Evolutionary conservation across 2,888 invertebrate species (phyloP).

Genomic region (Cyclophora punctaria): DNA sequence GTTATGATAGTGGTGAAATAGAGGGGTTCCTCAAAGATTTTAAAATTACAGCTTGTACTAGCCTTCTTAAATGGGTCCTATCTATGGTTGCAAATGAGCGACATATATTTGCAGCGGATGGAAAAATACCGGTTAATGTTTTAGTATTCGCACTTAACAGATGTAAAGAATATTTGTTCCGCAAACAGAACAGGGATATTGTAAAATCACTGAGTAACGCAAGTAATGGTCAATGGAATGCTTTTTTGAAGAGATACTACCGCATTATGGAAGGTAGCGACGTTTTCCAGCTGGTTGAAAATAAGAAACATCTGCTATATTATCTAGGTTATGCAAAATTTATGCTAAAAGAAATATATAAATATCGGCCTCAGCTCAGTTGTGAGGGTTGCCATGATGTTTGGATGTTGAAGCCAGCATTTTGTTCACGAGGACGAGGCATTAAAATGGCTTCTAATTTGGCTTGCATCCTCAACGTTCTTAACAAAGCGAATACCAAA

Average conservation of each 20-base stretch:
- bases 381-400: slow-evolving; percentile 88
- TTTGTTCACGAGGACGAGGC: slow-evolving; percentile 87
- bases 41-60: slow-evolving; percentile 84
- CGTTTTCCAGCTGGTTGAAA: slow-evolving; percentile 56
- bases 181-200: slow-evolving; percentile 78
- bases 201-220: slow-evolving; percentile 57
- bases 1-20: slow-evolving; percentile 72
- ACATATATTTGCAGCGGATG: slow-evolving; percentile 64
- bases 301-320: slow-evolving; percentile 48
- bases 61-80: slow-evolving; percentile 78
- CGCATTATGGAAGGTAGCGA: slow-evolving; percentile 75
- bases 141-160: slow-evolving; percentile 82
- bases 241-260: slow-evolving; percentile 79
- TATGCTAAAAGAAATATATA: slow-evolving; percentile 75
- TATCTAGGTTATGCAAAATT: slow-evolving; percentile 66
- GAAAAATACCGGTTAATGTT: slow-evolving; percentile 71
- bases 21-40: slow-evolving; percentile 81
- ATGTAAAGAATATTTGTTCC: slow-evolving; percentile 78
- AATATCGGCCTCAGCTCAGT: slow-evolving; percentile 76
- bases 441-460: slow-evolving; percentile 86
- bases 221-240: slow-evolving; percentile 78
- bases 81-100: slow-evolving; percentile 51
- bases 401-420: slow-evolving; percentile 93
- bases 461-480: slow-evolving; percentile 79
- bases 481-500: slow-evolving; percentile 75